Base-by-base conservation (phyloP, 1,140 invertebrate species). In the Bombus ignitus region DNA sequence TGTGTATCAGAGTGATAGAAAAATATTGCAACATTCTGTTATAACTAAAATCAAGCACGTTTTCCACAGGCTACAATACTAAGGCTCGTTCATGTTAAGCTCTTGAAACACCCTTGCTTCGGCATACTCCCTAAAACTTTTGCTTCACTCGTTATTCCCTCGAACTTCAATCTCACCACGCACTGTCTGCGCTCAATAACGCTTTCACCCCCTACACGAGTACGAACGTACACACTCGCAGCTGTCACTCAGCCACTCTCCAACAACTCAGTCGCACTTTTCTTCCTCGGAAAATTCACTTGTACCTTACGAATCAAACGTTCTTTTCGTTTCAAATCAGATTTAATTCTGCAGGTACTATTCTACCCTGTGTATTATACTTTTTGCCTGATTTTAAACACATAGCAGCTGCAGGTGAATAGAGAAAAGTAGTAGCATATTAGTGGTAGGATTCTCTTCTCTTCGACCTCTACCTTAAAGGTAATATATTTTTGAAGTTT, bases 121-220 rank as follows among this genome's bases (percentile, higher is more conserved):
- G 15, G 13, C 18, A 8, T 42, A 9, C 42, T 44, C n/a, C n/a
- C 42, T 44, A 73, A 73, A 73, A 73, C 42, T 73, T 73, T 32
- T n/a, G 42, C n/a, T 32, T n/a, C n/a, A 32, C 18, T 73, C 42
- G 71, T 73, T 73, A 73, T 44, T 73, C 71, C 32, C 28, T 4
- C 44, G 13, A 44, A 73, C 71, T 73, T 73, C 71, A 47, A 73
- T 73, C 42, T 47, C 71, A 32, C 42, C 13, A 44, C 28, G 71
- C 71, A 44, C 42, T 73, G n/a, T 44, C 71, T 73, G 15, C n/a
- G n/a, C 44, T 47, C 71, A 47, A 73, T 44, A 42, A 47, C 44
- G 42, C 42, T 44, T 42, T 44, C 71, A 73, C 32, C n/a, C n/a
- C 71, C 22, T 3, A 1, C 8, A 6, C n/a, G 15, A 47, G 15